Percentiles rank a stretch among this genome's conserved stretches.
Conservation (phyloP, 2,797 vertebrate species). For the Acipenser oxyrinchus region DNA sequence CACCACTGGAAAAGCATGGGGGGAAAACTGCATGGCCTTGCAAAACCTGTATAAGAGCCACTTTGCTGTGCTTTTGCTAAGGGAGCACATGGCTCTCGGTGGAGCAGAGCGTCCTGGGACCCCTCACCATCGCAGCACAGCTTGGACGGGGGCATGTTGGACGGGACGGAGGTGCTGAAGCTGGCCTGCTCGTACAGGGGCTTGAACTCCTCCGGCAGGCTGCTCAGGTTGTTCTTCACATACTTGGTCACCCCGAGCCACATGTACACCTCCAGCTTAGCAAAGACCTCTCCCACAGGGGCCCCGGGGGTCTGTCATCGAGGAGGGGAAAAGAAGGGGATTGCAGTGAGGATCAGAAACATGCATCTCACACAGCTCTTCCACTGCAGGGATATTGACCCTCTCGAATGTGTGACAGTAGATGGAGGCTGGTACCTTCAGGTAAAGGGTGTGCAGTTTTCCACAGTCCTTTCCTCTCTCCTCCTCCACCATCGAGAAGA, state of each 20-base stretch:
- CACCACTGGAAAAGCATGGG: neutral
- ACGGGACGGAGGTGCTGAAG: conserved; percentile 28
- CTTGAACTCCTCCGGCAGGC: conserved; percentile 71
- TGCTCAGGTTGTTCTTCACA: conserved; percentile 63
- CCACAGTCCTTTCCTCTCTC: conserved; percentile 82
- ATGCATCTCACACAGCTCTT: neutral
- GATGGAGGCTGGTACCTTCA: conserved; percentile 59
- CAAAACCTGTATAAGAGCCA: no score
- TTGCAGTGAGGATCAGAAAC: neutral
- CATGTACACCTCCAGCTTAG: conserved; percentile 83
- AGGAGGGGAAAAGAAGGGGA: conserved; percentile 2
- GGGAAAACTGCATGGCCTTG: neutral
- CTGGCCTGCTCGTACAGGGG: conserved; percentile 53
- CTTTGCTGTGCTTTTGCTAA: no score
- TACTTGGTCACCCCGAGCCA: conserved; percentile 83
- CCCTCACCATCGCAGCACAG: conserved; percentile 73
- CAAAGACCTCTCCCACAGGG: conserved; percentile 69
- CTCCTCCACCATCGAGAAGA: conserved; percentile 87
- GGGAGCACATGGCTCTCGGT: no score
- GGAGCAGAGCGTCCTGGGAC: neutral
- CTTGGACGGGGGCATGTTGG: conserved; percentile 50
- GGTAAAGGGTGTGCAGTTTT: conserved; percentile 71
- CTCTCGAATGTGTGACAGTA: neutral
- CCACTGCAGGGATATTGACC: no score
- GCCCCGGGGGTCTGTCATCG: conserved; percentile 65